These are phyloP conservation scores for Lottia scabra DNA, from an alignment of 2,888 invertebrate genomes.

Conservation along the genomic window DNA sequence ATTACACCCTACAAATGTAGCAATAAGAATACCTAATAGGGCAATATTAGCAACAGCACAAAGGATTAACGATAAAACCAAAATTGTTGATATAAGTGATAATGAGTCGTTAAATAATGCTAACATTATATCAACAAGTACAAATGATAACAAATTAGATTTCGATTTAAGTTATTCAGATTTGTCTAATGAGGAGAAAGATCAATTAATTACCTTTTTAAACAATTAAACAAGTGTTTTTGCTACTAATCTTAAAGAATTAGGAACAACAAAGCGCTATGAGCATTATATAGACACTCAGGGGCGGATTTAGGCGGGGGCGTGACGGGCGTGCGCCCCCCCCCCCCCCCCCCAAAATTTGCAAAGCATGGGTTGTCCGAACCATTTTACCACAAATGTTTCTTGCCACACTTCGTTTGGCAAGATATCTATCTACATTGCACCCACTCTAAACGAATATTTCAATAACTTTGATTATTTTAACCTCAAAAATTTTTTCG, in stretches of 20 bases:
- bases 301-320: no score
- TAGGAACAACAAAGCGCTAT: constrained; percentile 28
- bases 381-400: no score
- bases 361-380: no score
- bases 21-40: constrained; percentile 21
- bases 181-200: constrained; percentile 11
- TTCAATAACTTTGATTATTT: no score
- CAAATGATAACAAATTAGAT: neutral
- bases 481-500: no score
- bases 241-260: constrained; percentile 22
- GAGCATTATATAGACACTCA: constrained; percentile 33
- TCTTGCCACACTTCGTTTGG: no score
- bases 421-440: no score
- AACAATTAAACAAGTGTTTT: constrained; percentile 5
- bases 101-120: neutral
- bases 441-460: no score
- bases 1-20: constrained; percentile 25
- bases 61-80: neutral
- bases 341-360: no score
- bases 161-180: constrained; percentile 15
- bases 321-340: no score
- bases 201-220: neutral
- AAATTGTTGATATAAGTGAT: neutral
- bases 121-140: neutral
- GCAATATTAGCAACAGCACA: constrained; percentile 24